These are phyloP conservation scores for Urosaurus nigricauda DNA, from an alignment of 2,797 vertebrate genomes.

Conservation along the genomic window DNA sequence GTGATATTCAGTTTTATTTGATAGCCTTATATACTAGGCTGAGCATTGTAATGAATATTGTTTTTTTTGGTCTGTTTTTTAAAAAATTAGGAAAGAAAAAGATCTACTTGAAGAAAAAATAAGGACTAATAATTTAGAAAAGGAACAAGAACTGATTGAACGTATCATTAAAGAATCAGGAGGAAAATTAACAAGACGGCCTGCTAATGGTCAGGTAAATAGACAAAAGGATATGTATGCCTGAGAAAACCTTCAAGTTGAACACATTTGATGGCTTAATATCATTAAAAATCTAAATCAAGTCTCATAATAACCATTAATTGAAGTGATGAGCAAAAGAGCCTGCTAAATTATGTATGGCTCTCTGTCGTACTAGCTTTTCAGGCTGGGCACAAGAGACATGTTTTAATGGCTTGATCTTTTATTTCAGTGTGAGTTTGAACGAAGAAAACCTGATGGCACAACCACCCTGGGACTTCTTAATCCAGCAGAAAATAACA, in stretches of 20 bases:
- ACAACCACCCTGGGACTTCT: constrained; percentile 94
- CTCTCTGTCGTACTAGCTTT: background rate
- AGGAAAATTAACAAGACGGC: constrained; percentile 91
- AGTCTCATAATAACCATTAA: constrained; percentile 14
- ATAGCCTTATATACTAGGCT: background rate
- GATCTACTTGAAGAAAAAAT: constrained; percentile 89
- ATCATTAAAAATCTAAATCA: background rate
- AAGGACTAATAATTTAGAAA: constrained; percentile 82
- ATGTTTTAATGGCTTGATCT: constrained; percentile 31
- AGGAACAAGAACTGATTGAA: constrained; percentile 93
- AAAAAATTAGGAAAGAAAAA: constrained; percentile 93
- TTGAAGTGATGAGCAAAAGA: constrained; percentile 13
- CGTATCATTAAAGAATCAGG: constrained; percentile 91
- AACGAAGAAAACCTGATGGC: constrained; percentile 90
- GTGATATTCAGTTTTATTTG: background rate
- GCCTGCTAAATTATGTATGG: background rate
- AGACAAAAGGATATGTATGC: background rate
- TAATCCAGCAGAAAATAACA: constrained; percentile 87
- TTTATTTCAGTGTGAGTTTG: constrained; percentile 89
- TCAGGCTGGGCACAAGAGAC: background rate
- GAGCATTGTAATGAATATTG: background rate
- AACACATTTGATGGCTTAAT: background rate
- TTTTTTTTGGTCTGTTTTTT: background rate
- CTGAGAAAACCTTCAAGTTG: background rate
- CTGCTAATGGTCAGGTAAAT: constrained; percentile 87